Evolutionary conservation across 2,888 invertebrate genomes (phyloP), one percentile per base, ranked within the genome.

Genomic region (Heliconius hortense): DNA sequence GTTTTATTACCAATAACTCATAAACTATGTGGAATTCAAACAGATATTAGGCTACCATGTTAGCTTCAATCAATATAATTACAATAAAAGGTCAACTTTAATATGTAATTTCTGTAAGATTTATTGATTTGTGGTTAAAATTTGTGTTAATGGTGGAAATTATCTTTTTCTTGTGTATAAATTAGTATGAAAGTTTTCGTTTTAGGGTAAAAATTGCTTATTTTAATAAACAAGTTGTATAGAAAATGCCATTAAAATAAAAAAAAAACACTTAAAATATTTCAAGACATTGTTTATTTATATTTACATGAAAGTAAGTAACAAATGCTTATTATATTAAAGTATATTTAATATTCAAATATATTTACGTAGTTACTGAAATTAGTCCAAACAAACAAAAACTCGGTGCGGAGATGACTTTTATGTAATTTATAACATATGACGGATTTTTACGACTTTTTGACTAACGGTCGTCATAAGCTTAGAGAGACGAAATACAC

Each of bases 1-100:
- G 66, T 77, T 80, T 79, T 77, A 80, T 78, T 70, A 77, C 66
- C 71, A 60, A 60, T 76, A 74, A 76, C 59, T 76, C 77, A 77
- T 77, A 73, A 77, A 67, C 67, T 67, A 28, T 60, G 64, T 69
- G 62, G 75, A 60, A 67, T 73, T 77, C 56, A 76, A 72, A 59
- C 43, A 60, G 62, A 35, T 43, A 59, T 26, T 28, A 71, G 39
- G 28, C 71, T 24, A 71, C 31, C 31, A 69, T 31, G 67, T 69
- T 56, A n/a, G 56, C n/a, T 31, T 56, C 74, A 35, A 56, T 67
- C 63, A 66, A 73, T 69, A 69, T 67, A 53, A 43, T 63, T 63
- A 74, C 26, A 53, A 59, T 31, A 62, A 69, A 64, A 43, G 35
- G 63, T 35, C 31, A 53, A 28, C 18, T 26, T 53, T 56, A 26